Conservation (phyloP, 2,113 vertebrate genomes). For the Pomatostomus ruficeps region DNA sequence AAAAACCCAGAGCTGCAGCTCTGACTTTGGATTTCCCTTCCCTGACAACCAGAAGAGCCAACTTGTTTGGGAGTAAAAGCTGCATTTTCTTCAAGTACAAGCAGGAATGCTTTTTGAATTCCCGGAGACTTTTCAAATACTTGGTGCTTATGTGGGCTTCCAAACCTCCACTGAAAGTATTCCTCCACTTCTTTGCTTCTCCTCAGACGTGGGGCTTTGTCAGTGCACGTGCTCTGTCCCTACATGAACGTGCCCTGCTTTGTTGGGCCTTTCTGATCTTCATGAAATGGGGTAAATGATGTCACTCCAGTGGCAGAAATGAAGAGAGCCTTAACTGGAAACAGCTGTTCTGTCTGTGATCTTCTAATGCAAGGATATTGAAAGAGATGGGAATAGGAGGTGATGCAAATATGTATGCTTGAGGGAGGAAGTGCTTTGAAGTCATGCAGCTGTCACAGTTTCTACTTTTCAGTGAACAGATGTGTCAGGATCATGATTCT, state of each 20-base stretch:
- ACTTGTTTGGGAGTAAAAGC: background rate
- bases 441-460: constrained; percentile 47
- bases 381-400: background rate
- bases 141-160: background rate
- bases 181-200: background rate
- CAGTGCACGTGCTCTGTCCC: background rate
- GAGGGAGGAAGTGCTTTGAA: constrained; percentile 54
- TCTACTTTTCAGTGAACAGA: constrained; percentile 7
- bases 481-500: constrained; percentile 19
- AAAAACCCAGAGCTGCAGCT: background rate
- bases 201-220: background rate
- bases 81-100: background rate
- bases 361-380: constrained; percentile 2
- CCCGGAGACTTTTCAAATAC: background rate
- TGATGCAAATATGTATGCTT: background rate
- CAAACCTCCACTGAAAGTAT: background rate
- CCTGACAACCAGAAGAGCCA: background rate
- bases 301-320: background rate
- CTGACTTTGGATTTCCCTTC: background rate
- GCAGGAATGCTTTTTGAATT: background rate
- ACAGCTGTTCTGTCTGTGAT: constrained; percentile 26
- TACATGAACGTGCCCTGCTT: background rate
- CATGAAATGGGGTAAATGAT: background rate
- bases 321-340: background rate
- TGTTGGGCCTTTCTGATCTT: background rate